Evolutionary conservation across 2,113 vertebrate species (phyloP).

Genomic region (Otus sunia): DNA sequence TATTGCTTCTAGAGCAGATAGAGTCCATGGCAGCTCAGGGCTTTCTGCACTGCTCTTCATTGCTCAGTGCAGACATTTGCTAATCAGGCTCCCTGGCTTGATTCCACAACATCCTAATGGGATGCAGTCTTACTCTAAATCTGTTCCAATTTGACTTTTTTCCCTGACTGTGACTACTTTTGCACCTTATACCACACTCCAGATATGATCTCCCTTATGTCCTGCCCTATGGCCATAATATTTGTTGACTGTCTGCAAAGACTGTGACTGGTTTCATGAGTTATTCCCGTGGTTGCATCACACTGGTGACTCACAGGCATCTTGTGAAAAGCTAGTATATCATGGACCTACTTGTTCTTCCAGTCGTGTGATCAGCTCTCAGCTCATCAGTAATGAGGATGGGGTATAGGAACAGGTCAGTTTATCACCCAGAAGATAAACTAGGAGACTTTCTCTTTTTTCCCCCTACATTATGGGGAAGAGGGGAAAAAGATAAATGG

Average conservation of each 20-base stretch:
- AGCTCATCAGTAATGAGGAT: conserved; percentile 3
- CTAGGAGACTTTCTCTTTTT: neutral
- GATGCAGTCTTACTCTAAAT: neutral
- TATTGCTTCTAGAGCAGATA: conserved; percentile 26
- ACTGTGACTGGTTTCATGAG: conserved; percentile 14
- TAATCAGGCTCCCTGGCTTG: conserved; percentile 36
- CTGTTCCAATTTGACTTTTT: neutral
- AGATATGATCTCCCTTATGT: neutral
- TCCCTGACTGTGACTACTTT: neutral
- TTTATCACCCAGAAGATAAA: conserved; percentile 23
- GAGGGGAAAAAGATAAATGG: neutral
- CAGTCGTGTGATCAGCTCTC: neutral
- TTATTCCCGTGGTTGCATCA: conserved; percentile 24
- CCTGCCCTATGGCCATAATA: neutral
- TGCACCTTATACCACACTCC: neutral
- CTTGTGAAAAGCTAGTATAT: conserved; percentile 19
- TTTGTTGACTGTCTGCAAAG: neutral
- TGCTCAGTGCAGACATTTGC: conserved; percentile 1
- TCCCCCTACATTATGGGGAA: fast-evolving
- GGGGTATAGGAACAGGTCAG: neutral
- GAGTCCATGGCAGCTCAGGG: conserved; percentile 14
- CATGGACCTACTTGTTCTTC: conserved; percentile 4
- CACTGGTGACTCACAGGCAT: conserved; percentile 36
- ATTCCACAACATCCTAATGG: neutral
- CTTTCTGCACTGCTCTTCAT: neutral